Base-by-base conservation (phyloP, 2,113 vertebrate species). In the Sylvilagus bachmani region DNA sequence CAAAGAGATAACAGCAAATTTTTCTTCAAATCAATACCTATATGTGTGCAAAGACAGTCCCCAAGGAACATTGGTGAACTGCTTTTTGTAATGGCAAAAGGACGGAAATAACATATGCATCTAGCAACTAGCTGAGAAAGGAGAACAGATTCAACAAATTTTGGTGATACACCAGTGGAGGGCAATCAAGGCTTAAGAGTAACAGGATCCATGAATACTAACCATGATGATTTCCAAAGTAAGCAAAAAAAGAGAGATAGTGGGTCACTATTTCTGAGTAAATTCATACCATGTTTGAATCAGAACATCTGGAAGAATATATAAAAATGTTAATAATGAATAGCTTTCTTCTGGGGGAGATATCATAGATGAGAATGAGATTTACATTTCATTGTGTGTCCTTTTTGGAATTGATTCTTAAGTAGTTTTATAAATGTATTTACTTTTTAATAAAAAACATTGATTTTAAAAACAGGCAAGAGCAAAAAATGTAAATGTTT, bases 401-500 rank as follows among this genome's bases (percentile, higher is more conserved):
- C 22, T 29, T 86, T 53, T 69, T 44, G 44, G 44, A 44, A 44
- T 44, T 44, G 44, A 7, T 44, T 44, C 44, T 44, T 44, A 44
- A 44, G 44, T 44, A 44, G 44, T 44, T 44, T 44, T 44, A 44
- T 44, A 44, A 44, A 44, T 44, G 44, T 44, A 44, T 53, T 74
- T 91, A 75, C 49, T 67, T 78, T 80, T 86, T 77, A 86, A 82
- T 71, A 64, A 81, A 78, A 90, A 84, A 17, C 62, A 85, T 25
- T 73, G 44, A 83, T 89, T 97, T 81, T 87, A 38, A 85, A 96
- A 93, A 82, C n/a, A 91, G 51, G 75, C 38, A 77, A 94, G 21
- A 66, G 29, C 55, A 92, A 95, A 92, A 33, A 58, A 38, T 38
- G 6, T 44, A 44, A 44, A 44, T 44, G 44, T 44, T 44, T 44